Base-by-base conservation (phyloP, 2,797 vertebrate species). In the Danio albolineatus region DNA sequence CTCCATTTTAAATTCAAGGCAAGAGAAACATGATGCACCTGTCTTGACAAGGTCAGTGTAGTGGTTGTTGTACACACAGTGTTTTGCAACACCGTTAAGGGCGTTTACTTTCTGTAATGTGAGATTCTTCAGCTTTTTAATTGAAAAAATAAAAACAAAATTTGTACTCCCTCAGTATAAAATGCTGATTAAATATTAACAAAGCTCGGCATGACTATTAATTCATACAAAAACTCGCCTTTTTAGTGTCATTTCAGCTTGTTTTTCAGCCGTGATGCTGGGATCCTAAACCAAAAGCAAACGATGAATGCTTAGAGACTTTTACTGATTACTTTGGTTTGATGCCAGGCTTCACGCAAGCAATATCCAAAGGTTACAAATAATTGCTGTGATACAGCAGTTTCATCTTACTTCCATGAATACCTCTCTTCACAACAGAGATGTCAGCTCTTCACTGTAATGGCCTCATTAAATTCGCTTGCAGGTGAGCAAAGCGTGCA, bases 1-100 rank as follows among this genome's bases (percentile, higher is more conserved):
- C 61, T 59, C 17, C 19, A 38, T 61, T 73, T 73, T 57, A 71
- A 73, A 66, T 76, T 83, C 43, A 19, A 69, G 49, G 48, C 73
- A 62, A 78, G 19, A 56, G 49, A 71, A 62, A 70, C 77, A 49
- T 19, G 71, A 79, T 65, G n/a, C 81, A 82, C 51, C 62, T 79
- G 77, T 74, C 41, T 16, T 61, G 65, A 75, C 51, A 82, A 82
- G 81, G 81, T 67, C 76, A 60, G 21, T 61, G 49, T 46, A 61
- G 57, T 14, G 59, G 49, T 64, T 61, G 57, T 14, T 79, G 48
- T 72, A 53, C 38, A 72, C 59, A 72, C 46, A 19, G 4, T 14
- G 41, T 79, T 72, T 62, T 73, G 19, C 16, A 44, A 53, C 38
- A 44, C 10, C 14, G 49, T 79, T 56, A 71, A 62, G 36, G 39